These are phyloP conservation scores for Galago senegalensis DNA, from an alignment of 2,797 vertebrate genomes.

Conservation along the genomic window DNA sequence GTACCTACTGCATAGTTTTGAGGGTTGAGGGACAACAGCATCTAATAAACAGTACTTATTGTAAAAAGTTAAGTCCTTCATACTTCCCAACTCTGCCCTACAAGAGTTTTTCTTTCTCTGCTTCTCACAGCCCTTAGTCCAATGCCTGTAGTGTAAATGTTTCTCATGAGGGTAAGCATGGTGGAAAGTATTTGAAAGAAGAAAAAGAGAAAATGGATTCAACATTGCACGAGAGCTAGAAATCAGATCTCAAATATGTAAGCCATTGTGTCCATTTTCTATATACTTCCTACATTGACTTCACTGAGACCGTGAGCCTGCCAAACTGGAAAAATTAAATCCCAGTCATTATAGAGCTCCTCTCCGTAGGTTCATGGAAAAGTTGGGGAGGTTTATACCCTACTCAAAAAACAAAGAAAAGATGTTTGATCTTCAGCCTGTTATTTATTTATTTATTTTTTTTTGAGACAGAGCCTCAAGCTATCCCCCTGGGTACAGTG, in stretches of 20 bases:
- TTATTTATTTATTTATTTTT: background rate
- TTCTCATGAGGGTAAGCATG: background rate
- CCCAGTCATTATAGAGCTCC: background rate
- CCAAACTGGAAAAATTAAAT: background rate
- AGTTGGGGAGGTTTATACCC: background rate
- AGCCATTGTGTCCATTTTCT: background rate
- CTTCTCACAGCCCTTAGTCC: background rate
- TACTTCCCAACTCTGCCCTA: too few relatives aligned
- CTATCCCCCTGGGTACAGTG: too few relatives aligned
- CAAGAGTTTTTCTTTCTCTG: background rate
- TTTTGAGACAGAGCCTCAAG: too few relatives aligned
- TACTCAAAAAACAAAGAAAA: background rate
- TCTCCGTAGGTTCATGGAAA: background rate
- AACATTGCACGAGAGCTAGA: background rate
- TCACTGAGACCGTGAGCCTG: background rate
- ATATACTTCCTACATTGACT: background rate
- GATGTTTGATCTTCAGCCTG: background rate
- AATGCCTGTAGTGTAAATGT: background rate
- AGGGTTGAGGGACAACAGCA: background rate
- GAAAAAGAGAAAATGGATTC: background rate
- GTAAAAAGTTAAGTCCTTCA: background rate
- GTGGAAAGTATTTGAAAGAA: background rate
- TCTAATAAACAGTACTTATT: conserved; percentile 37
- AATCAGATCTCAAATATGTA: background rate
- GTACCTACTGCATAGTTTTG: background rate